Conservation (phyloP, 2,113 vertebrate genomes). For the Dasyprocta punctata region DNA sequence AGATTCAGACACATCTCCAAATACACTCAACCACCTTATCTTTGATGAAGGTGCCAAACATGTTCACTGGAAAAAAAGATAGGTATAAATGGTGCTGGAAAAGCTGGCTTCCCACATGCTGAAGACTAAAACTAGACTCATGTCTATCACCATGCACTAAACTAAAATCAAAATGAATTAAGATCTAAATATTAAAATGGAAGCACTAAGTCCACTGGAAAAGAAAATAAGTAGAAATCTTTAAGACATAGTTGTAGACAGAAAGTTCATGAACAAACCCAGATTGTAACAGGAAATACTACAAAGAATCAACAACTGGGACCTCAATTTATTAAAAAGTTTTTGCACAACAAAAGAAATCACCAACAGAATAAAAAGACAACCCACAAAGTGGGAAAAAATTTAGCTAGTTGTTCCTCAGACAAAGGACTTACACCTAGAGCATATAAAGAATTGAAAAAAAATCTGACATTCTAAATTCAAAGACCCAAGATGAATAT, state of each 20-base stretch:
- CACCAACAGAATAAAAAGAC: neutral
- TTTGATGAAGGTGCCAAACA: neutral
- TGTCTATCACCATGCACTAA: neutral
- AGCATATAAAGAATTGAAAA: neutral
- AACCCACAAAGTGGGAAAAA: neutral
- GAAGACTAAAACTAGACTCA: neutral
- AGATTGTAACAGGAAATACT: neutral
- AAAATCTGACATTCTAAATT: neutral
- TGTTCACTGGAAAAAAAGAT: neutral
- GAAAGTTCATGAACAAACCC: neutral
- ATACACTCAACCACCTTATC: neutral
- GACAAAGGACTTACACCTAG: neutral
- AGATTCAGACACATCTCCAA: neutral
- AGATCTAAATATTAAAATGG: neutral
- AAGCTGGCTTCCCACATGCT: neutral
- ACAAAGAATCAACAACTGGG: neutral
- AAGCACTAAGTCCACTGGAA: neutral
- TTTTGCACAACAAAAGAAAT: neutral
- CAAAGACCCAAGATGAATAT: too few relatives aligned
- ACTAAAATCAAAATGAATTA: neutral
- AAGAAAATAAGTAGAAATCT: neutral
- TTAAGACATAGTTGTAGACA: neutral
- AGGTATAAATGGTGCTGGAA: neutral
- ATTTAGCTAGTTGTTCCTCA: neutral
- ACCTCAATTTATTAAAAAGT: neutral